These are phyloP conservation scores for Drosophila fulvimacula DNA, from an alignment of 2,888 invertebrate genomes.

Conservation along the genomic window DNA sequence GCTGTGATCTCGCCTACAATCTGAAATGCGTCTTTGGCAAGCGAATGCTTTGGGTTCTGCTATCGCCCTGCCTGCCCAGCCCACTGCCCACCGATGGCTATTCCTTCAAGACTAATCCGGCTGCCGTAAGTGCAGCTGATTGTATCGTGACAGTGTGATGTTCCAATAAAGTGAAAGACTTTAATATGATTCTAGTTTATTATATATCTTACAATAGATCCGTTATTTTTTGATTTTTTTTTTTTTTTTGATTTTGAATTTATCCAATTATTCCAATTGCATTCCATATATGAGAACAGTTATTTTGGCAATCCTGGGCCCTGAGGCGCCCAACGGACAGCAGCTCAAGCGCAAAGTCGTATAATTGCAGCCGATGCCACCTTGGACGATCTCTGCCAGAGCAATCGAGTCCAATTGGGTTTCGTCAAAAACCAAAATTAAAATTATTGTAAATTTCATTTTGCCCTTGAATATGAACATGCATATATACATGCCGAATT, in stretches of 20 bases:
- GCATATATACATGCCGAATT: too few relatives aligned
- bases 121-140: neutral
- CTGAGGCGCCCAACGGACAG: neutral
- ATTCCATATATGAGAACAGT: conserved; percentile 56
- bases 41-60: conserved; percentile 91
- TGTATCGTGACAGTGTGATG: neutral
- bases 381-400: conserved; percentile 31
- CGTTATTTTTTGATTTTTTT: too few relatives aligned
- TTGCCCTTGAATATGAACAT: conserved; percentile 14
- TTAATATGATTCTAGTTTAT: neutral
- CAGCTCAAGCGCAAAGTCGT: conserved; percentile 37
- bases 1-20: conserved; percentile 90
- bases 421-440: conserved; percentile 59
- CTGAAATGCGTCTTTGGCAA: conserved; percentile 90
- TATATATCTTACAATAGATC: too few relatives aligned
- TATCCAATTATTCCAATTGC: too few relatives aligned
- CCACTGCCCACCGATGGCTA: conserved; percentile 35
- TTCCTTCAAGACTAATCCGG: neutral
- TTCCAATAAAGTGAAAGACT: neutral
- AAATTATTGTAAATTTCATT: conserved; percentile 40
- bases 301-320: conserved; percentile 2
- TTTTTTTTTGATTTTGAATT: neutral
- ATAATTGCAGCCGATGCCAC: conserved; percentile 57
- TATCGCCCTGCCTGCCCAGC: conserved; percentile 90
- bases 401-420: conserved; percentile 17